Conservation (phyloP, 2,888 invertebrate species). For the Cantharis rustica region DNA sequence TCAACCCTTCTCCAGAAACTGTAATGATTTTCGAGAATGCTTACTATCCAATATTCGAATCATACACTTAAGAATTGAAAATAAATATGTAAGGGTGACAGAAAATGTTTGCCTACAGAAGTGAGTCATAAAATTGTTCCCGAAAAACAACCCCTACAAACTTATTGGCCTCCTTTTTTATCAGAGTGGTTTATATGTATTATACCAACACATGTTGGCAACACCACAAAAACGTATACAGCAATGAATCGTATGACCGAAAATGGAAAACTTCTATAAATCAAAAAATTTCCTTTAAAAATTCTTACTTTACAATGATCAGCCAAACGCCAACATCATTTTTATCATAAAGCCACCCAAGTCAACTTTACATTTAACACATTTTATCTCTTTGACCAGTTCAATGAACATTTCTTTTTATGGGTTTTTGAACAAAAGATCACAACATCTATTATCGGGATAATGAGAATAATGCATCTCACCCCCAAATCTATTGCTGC, state of each 20-base stretch:
- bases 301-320: neutral
- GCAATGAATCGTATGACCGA: neutral
- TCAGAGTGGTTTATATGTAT: neutral
- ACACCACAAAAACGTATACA: neutral
- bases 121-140: neutral
- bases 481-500: neutral
- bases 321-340: neutral
- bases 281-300: neutral
- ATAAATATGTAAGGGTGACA: neutral
- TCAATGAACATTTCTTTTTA: neutral
- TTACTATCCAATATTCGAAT: neutral
- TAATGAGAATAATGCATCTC: neutral
- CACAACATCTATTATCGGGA: neutral
- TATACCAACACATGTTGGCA: neutral
- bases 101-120: neutral
- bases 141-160: neutral
- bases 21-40: neutral
- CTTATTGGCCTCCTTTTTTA: neutral
- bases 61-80: neutral
- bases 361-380: neutral
- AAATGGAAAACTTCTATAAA: neutral
- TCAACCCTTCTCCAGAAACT: neutral
- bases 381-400: conserved; percentile 1
- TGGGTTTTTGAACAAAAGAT: neutral
- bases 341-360: neutral